phyloP scores from a whole-genome alignment of 2,797 vertebrate genomes.

The Nyctibius grandis region DNA sequence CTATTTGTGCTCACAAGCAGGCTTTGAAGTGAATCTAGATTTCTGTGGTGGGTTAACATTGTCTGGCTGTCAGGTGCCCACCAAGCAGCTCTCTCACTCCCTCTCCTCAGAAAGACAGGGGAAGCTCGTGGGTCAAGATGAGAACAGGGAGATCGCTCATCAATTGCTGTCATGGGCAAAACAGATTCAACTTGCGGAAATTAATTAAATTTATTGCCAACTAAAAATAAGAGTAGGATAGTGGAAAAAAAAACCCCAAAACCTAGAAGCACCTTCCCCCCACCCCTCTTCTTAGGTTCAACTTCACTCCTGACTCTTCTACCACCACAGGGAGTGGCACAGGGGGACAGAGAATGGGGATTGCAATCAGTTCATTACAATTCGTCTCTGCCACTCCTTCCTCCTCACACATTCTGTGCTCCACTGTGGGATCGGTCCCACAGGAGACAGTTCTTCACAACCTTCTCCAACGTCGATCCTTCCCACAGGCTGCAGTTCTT shows the following conservation, averaged over 20 bases:
- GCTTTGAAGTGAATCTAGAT: neutral
- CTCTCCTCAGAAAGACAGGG: neutral
- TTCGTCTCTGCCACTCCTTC: neutral
- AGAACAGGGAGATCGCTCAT: neutral
- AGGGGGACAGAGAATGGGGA: neutral
- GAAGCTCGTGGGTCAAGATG: neutral
- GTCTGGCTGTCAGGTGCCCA: neutral
- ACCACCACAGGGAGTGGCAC: neutral
- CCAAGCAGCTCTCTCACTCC: neutral
- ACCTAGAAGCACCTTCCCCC: neutral
- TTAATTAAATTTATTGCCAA: neutral
- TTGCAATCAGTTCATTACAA: neutral
- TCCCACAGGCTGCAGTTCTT: neutral
- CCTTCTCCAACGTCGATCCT: neutral
- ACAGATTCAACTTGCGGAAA: neutral
- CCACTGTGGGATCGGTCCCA: neutral
- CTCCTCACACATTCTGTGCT: neutral
- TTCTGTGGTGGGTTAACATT: neutral
- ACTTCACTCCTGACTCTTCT: neutral
- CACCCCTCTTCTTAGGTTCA: neutral
- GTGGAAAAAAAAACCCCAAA: neutral
- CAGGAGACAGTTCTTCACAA: neutral
- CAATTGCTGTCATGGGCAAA: neutral
- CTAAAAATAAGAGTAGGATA: neutral
- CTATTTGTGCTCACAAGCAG: neutral